Conservation (phyloP, 2,888 invertebrate species). For the Morpho deidamia region DNA sequence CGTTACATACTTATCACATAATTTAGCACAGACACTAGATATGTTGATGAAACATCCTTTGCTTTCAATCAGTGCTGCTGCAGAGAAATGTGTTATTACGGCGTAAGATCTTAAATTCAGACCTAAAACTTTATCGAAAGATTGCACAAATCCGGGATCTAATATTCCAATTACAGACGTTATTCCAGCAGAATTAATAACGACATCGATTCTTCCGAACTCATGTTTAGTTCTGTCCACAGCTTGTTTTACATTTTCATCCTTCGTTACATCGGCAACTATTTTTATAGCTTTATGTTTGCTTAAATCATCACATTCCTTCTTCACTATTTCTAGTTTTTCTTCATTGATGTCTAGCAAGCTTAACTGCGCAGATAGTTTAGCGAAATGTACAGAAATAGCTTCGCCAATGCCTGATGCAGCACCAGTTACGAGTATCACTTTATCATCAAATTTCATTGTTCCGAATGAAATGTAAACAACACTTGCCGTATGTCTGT, state of each 20-base stretch:
- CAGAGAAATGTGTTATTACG: conserved; percentile 31
- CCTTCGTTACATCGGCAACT: conserved; percentile 34
- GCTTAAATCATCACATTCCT: conserved; percentile 32
- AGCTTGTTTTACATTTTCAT: conserved; percentile 31
- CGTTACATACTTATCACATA: conserved; percentile 13
- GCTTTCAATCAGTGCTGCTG: conserved; percentile 30
- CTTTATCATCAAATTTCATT: conserved; percentile 43
- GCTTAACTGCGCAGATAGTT: conserved; percentile 38
- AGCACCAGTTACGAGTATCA: conserved; percentile 41
- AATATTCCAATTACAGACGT: conserved; percentile 32
- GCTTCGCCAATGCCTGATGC: conserved; percentile 42
- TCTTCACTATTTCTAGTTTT: conserved; percentile 31
- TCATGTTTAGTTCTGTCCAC: conserved; percentile 31
- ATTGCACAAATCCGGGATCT: conserved; percentile 30
- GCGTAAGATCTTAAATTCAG: conserved; percentile 40
- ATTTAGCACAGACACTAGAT: conserved; percentile 30
- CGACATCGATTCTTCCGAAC: conserved; percentile 37
- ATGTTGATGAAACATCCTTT: conserved; percentile 43
- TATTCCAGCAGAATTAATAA: conserved; percentile 34
- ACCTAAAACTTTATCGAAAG: conserved; percentile 34
- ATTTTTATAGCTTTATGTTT: conserved; percentile 35
- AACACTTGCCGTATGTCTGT: no score
- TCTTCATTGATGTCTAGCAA: conserved; percentile 33
- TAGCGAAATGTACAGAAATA: conserved; percentile 38
- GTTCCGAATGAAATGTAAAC: no score